Conservation (phyloP, 2,797 vertebrate genomes). For the Coendou prehensilis region DNA sequence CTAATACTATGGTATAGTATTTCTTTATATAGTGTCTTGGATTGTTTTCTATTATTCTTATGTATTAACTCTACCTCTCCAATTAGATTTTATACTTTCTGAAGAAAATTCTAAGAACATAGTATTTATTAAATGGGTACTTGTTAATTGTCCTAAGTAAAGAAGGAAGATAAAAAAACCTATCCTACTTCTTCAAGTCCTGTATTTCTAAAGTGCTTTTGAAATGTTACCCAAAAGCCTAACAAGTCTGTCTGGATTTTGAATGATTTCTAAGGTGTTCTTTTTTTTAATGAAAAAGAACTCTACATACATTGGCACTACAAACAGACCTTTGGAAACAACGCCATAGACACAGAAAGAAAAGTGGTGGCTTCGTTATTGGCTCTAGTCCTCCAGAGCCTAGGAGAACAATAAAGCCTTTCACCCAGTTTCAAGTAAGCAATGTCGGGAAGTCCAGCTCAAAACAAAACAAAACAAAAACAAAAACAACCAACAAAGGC, state of each 20-base stretch:
- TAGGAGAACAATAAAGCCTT: conserved; percentile 64
- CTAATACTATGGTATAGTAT: conserved; percentile 31
- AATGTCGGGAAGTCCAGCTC: conserved; percentile 26
- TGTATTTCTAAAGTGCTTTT: conserved; percentile 62
- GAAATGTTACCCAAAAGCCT: conserved; percentile 56
- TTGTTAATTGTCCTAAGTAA: conserved; percentile 56
- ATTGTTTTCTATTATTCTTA: conserved; percentile 58
- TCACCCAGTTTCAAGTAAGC: conserved; percentile 61
- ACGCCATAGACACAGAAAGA: conserved; percentile 53
- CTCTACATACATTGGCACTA: conserved; percentile 66
- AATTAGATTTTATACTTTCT: conserved; percentile 64
- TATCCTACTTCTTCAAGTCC: conserved; percentile 45
- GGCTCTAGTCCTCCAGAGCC: conserved; percentile 46
- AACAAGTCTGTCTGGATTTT: conserved; percentile 56
- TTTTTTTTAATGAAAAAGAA: conserved; percentile 66
- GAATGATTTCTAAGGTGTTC: conserved; percentile 62
- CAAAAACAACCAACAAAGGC: conserved; percentile 58
- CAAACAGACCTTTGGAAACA: conserved; percentile 67
- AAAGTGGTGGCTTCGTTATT: conserved; percentile 52
- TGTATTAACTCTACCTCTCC: conserved; percentile 40
- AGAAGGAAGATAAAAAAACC: conserved; percentile 61
- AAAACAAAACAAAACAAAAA: conserved; percentile 21
- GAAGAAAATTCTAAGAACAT: conserved; percentile 54
- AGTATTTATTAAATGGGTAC: conserved; percentile 51
- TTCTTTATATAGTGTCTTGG: conserved; percentile 43